These are phyloP conservation scores for Gobius niger DNA, from an alignment of 2,113 vertebrate species.

Conservation along the genomic window DNA sequence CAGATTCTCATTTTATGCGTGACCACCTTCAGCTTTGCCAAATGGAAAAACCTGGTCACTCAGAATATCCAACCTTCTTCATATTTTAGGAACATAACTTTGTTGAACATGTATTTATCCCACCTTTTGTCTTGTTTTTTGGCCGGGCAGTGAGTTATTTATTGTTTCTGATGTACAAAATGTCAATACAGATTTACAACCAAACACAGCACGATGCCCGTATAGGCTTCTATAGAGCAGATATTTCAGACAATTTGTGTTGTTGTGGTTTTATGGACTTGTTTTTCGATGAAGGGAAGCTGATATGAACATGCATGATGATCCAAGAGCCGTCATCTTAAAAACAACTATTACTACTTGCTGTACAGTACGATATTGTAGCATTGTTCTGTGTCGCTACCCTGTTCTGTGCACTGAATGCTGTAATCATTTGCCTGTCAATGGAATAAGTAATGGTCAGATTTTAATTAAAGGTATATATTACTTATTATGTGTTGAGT, in stretches of 20 bases:
- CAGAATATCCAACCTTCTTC: no score
- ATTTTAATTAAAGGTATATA: slow-evolving; percentile 23
- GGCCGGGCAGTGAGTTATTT: no score
- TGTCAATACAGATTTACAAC: slow-evolving; percentile 24
- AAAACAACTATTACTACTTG: slow-evolving; percentile 19
- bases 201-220: slow-evolving; percentile 15
- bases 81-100: no score
- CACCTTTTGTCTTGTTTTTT: no score
- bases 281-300: slow-evolving; percentile 32
- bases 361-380: slow-evolving; percentile 43
- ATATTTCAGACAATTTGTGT: slow-evolving; percentile 21
- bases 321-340: slow-evolving; percentile 36
- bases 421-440: slow-evolving; percentile 13
- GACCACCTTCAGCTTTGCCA: no score
- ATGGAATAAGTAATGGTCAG: slow-evolving; percentile 28
- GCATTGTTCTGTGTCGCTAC: slow-evolving; percentile 31
- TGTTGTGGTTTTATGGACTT: slow-evolving; percentile 40
- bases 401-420: slow-evolving; percentile 49
- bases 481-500: slow-evolving; percentile 9
- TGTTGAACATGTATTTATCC: no score
- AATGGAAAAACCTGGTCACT: no score
- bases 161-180: slow-evolving; percentile 26
- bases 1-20: no score
- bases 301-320: slow-evolving; percentile 60
- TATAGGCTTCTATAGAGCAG: slow-evolving; percentile 28